Conservation (phyloP, 2,113 vertebrate genomes). For the Tenrec ecaudatus region DNA sequence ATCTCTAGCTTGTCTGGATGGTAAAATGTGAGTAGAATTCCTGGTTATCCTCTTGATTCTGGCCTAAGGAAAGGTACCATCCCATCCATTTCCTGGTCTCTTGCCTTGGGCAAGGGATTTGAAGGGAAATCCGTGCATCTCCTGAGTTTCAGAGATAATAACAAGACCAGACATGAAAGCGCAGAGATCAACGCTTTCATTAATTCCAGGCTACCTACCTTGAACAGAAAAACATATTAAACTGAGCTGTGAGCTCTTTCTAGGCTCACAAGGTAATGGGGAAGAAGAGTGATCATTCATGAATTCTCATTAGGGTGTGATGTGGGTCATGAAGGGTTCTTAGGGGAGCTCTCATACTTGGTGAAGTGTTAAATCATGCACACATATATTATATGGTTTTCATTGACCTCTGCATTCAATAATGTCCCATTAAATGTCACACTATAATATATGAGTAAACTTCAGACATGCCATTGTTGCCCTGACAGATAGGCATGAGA, state of each 20-base stretch:
- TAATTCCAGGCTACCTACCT: background rate
- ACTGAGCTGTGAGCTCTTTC: background rate
- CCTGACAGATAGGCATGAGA: background rate
- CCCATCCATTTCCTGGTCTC: background rate
- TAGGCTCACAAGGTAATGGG: background rate
- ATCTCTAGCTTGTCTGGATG: background rate
- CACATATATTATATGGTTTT: background rate
- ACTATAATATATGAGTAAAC: background rate
- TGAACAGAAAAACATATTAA: slow-evolving; percentile 41
- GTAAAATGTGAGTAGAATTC: background rate
- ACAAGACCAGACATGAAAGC: background rate
- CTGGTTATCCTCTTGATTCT: background rate
- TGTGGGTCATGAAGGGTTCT: background rate
- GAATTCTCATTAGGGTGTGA: background rate
- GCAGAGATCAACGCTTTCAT: background rate
- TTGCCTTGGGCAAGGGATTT: background rate
- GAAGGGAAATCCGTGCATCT: background rate
- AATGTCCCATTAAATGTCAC: background rate
- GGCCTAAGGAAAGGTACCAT: no score
- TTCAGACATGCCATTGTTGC: no score
- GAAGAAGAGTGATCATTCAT: background rate
- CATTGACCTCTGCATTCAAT: background rate
- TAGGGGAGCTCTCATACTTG: slow-evolving; percentile 13
- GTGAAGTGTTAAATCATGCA: background rate
- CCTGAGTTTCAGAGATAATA: background rate